A percentile compares a stretch with the other conserved stretches of the same genome.
Conservation (phyloP, 1,140 invertebrate species). For the Zaprionus capensis region DNA sequence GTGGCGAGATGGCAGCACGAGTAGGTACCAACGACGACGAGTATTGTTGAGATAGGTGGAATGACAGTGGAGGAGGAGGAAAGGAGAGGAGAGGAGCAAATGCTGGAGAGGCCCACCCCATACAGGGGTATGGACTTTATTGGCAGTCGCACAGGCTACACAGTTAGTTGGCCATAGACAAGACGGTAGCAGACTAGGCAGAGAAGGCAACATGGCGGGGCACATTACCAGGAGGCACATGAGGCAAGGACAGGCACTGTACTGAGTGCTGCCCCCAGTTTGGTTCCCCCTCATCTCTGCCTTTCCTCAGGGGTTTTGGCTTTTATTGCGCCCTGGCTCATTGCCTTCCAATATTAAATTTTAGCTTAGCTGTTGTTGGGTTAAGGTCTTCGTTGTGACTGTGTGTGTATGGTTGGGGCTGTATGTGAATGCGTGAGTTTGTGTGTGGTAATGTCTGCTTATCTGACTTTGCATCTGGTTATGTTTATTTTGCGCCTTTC, state of each 20-base stretch:
- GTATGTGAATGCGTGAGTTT: slow-evolving; percentile 3
- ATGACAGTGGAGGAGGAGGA: neutral
- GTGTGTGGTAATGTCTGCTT: slow-evolving; percentile 35
- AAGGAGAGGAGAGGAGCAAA: slow-evolving; percentile 1
- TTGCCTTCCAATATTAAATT: slow-evolving; percentile 83
- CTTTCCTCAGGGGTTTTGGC: slow-evolving; percentile 61
- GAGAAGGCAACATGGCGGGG: slow-evolving; percentile 18
- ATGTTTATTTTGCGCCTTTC: slow-evolving; percentile 71
- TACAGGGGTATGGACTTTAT: slow-evolving; percentile 49
- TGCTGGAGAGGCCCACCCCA: slow-evolving; percentile 9
- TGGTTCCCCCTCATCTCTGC: neutral
- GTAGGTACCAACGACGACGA: neutral
- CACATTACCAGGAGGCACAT: slow-evolving; percentile 63
- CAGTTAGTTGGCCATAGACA: slow-evolving; percentile 47
- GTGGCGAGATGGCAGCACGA: slow-evolving; percentile 1
- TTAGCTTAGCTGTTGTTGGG: slow-evolving; percentile 68
- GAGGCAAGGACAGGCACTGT: slow-evolving; percentile 19
- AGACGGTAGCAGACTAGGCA: slow-evolving; percentile 10
- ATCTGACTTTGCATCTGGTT: slow-evolving; percentile 76
- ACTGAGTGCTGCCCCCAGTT: slow-evolving; percentile 24
- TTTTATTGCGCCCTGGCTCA: slow-evolving; percentile 78
- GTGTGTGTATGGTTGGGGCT: slow-evolving; percentile 7
- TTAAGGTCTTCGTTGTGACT: slow-evolving; percentile 56
- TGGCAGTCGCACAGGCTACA: slow-evolving; percentile 54
- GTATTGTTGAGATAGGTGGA: slow-evolving; percentile 11